Evolutionary conservation across 2,888 invertebrate genomes (phyloP).

Genomic region (Siphlonurus alternatus): DNA sequence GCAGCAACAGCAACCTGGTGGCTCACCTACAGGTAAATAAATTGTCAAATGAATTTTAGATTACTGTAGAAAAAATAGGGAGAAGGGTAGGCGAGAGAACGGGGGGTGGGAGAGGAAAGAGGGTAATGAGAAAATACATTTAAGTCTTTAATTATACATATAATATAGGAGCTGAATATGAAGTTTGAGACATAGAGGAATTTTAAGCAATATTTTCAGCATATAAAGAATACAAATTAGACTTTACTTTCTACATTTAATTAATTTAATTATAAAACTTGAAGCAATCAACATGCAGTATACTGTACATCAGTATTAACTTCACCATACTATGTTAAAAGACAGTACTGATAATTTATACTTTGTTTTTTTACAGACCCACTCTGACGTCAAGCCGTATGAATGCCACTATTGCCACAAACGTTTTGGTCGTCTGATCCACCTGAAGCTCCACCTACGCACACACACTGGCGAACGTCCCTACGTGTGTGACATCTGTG

Average conservation of each 20-base stretch:
- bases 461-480: not conserved
- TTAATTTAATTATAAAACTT: too few relatives aligned
- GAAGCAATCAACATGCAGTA: too few relatives aligned
- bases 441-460: not conserved
- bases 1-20: not conserved
- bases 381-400: conserved; percentile 95
- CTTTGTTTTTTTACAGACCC: conserved; percentile 93
- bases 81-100: conserved; percentile 3
- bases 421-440: not conserved
- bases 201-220: too few relatives aligned
- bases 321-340: not conserved
- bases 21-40: not conserved
- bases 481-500: not conserved
- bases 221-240: too few relatives aligned
- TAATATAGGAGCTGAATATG: too few relatives aligned
- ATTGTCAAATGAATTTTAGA: too few relatives aligned
- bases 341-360: not conserved
- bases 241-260: too few relatives aligned
- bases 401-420: conserved; percentile 40
- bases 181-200: too few relatives aligned
- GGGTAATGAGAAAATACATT: not conserved
- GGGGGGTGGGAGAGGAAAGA: not conserved
- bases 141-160: too few relatives aligned
- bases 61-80: too few relatives aligned
- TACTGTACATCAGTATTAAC: not conserved